phyloP scores from a whole-genome alignment of 2,797 vertebrate species.

The Hirundo rustica region DNA sequence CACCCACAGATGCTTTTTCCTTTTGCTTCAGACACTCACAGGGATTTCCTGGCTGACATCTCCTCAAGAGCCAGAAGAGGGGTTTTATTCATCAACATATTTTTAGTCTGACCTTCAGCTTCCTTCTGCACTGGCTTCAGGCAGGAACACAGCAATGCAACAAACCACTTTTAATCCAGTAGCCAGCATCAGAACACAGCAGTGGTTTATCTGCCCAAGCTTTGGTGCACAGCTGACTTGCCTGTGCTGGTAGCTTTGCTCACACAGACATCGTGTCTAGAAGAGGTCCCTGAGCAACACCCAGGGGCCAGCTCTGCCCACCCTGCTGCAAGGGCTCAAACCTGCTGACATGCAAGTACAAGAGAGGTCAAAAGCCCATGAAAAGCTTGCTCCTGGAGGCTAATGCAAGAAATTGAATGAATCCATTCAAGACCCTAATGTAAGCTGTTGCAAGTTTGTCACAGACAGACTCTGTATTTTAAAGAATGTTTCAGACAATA shows the following conservation, averaged over 20 bases:
- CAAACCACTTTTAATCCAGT: not conserved
- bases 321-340: not conserved
- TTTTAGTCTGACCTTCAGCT: not conserved
- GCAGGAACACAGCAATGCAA: not conserved
- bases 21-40: not conserved
- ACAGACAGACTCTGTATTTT: not conserved
- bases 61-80: not conserved
- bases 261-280: not conserved
- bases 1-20: fast-evolving
- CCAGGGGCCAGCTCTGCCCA: not conserved
- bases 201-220: not conserved
- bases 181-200: not conserved
- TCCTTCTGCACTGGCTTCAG: not conserved
- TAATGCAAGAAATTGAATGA: not conserved
- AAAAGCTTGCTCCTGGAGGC: not conserved
- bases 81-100: not conserved
- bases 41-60: not conserved
- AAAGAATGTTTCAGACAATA: not conserved
- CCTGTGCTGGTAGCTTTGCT: not conserved
- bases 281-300: not conserved
- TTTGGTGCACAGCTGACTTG: not conserved
- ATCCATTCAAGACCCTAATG: not conserved
- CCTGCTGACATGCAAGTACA: not conserved
- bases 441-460: not conserved
- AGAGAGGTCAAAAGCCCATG: not conserved